Evolutionary conservation across 2,113 vertebrate genomes (phyloP), one percentile per base, ranked within the genome.

Genomic region (Notothenia coriiceps): DNA sequence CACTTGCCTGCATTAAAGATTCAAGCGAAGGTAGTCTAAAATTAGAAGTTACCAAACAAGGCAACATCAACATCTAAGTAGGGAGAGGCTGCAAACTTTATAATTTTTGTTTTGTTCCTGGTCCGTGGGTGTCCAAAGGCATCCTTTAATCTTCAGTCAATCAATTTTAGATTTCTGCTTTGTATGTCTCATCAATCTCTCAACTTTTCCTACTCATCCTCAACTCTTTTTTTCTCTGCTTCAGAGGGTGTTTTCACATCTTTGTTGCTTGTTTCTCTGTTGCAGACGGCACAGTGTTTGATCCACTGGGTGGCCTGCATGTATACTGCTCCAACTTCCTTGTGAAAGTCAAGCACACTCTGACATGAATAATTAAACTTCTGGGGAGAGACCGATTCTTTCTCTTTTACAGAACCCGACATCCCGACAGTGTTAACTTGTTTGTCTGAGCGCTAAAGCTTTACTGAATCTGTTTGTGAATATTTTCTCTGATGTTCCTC

Each of bases 341-440:
- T 86, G 75, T 80, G 85, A 90, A 87, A 92, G 85, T 86, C 85
- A 91, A 92, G 83, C 73, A 70, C 79, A 79, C 46, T 47, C 69
- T 74, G 70, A 74, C 49, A 78, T 91, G 85, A 92, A 91, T 93
- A 85, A 92, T 92, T 86, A 84, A 92, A 89, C 73, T 15, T 13
- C 33, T 18, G 63, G 60, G 77, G 72, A 85, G 79, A 88, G 33
- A 70, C 69, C 43, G 76, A 86, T 83, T 88, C 73, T 88, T 88
- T 80, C 62, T 87, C 62, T 78, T 84, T 76, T 78, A 75, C 70
- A 62, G 62, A 82, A 71, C 56, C 29, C 70, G 4, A 77, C 85
- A 80, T 81, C 84, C 76, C 74, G 7, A 35, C 71, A 90, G 82
- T 35, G 82, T 84, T 77, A 29, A 61, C 71, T 68, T 84, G 86